These are phyloP conservation scores for Passerina amoena DNA, from an alignment of 2,113 vertebrate species.

Conservation along the genomic window DNA sequence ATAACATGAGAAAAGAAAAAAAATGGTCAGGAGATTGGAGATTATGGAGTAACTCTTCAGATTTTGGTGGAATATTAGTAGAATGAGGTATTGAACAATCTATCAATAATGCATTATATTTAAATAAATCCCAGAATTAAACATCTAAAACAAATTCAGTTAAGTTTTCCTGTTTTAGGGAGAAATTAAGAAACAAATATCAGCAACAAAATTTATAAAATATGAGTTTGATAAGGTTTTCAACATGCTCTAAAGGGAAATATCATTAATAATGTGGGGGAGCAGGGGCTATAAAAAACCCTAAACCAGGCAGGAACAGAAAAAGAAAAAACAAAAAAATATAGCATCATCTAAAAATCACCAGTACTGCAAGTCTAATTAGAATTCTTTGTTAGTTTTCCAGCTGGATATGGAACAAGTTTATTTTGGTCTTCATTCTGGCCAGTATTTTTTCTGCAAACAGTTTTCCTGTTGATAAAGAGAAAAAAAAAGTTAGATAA, in stretches of 20 bases:
- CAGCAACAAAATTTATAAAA: background rate
- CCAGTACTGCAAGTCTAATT: background rate
- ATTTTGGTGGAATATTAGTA: background rate
- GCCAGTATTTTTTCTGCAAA: background rate
- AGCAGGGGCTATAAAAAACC: background rate
- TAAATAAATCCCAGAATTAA: background rate
- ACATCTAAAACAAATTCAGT: background rate
- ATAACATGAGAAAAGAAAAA: background rate
- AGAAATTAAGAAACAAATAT: background rate
- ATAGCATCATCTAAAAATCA: background rate
- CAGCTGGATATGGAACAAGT: background rate
- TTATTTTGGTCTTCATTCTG: background rate
- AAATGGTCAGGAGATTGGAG: background rate
- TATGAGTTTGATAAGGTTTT: background rate
- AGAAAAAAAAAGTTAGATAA: background rate
- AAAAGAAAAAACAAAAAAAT: accelerated
- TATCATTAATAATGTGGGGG: background rate
- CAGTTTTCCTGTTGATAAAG: background rate
- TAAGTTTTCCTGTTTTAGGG: background rate
- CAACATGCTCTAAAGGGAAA: background rate
- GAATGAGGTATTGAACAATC: background rate
- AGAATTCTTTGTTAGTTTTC: background rate
- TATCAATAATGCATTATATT: background rate
- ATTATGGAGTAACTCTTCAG: background rate
- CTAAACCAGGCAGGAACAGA: background rate